These are phyloP conservation scores for Selenia dentaria DNA, from an alignment of 2,888 invertebrate species.

Conservation along the genomic window DNA sequence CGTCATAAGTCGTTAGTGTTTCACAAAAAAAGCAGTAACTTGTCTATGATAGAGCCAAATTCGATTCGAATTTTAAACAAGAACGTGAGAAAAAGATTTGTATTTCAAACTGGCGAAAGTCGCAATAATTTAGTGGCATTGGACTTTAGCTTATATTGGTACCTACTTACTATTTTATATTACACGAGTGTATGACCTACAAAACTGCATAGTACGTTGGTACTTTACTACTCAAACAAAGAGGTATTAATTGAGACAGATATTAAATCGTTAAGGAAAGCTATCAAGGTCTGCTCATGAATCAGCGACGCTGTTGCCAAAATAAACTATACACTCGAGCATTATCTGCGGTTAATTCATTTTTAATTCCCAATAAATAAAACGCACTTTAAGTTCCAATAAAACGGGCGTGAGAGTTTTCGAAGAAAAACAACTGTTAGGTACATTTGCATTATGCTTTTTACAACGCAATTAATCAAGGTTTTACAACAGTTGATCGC, in stretches of 20 bases:
- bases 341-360: slow-evolving; percentile 44
- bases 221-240: slow-evolving; percentile 20
- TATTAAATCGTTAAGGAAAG: slow-evolving; percentile 19
- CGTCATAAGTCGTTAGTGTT: slow-evolving; percentile 71
- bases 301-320: slow-evolving; percentile 23
- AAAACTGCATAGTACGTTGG: not conserved
- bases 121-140: slow-evolving; percentile 14
- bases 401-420: slow-evolving; percentile 52
- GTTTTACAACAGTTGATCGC: slow-evolving; percentile 50
- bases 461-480: slow-evolving; percentile 68
- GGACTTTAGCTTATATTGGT: not conserved
- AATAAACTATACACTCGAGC: slow-evolving; percentile 17
- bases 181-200: not conserved
- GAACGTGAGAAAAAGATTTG: slow-evolving; percentile 62
- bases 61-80: slow-evolving; percentile 54
- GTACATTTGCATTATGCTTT: slow-evolving; percentile 59
- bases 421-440: slow-evolving; percentile 58
- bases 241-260: slow-evolving; percentile 19
- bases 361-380: slow-evolving; percentile 70
- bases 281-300: slow-evolving; percentile 25
- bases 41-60: slow-evolving; percentile 61
- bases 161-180: too few species aligned
- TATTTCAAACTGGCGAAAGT: slow-evolving; percentile 45
- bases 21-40: slow-evolving; percentile 52
- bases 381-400: slow-evolving; percentile 66